Evolutionary conservation across 2,888 invertebrate genomes (phyloP).

Genomic region (Eupithecia pulchellata): DNA sequence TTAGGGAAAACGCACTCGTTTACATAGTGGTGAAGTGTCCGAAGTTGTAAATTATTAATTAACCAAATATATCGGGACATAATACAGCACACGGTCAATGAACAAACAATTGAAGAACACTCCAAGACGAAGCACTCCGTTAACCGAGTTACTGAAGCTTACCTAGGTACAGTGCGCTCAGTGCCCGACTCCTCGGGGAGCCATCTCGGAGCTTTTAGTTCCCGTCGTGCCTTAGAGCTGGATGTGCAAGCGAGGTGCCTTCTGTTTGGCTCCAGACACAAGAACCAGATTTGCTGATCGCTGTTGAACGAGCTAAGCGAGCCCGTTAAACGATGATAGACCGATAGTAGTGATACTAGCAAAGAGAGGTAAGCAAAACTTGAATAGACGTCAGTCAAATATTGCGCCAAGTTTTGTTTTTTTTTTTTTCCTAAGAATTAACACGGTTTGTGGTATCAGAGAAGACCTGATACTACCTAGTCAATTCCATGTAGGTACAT

Average conservation of each 20-base stretch:
- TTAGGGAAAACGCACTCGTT: too few species aligned
- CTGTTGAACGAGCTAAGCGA: neutral
- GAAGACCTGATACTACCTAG: neutral
- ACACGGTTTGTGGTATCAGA: neutral
- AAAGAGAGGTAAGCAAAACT: neutral
- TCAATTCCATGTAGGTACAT: neutral
- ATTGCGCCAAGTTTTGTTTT: neutral
- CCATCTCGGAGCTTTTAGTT: constrained; percentile 33
- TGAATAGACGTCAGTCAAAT: neutral
- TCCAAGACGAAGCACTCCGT: constrained; percentile 16
- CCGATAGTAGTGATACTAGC: too few species aligned
- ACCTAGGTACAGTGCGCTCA: constrained; percentile 5
- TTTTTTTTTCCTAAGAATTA: too few species aligned
- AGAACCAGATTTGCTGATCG: too few species aligned
- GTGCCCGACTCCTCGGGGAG: constrained; percentile 29
- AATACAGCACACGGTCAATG: too few species aligned
- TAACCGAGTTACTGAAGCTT: constrained; percentile 26
- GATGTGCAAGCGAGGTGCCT: constrained; percentile 30
- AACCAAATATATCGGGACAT: too few species aligned
- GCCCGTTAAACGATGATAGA: neutral
- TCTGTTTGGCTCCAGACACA: constrained; percentile 16
- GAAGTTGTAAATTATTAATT: too few species aligned
- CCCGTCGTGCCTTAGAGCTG: constrained; percentile 29
- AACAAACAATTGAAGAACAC: constrained; percentile 13
- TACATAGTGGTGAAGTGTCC: too few species aligned